phyloP scores from a whole-genome alignment of 2,888 invertebrate species.

The Priapulus caudatus region DNA sequence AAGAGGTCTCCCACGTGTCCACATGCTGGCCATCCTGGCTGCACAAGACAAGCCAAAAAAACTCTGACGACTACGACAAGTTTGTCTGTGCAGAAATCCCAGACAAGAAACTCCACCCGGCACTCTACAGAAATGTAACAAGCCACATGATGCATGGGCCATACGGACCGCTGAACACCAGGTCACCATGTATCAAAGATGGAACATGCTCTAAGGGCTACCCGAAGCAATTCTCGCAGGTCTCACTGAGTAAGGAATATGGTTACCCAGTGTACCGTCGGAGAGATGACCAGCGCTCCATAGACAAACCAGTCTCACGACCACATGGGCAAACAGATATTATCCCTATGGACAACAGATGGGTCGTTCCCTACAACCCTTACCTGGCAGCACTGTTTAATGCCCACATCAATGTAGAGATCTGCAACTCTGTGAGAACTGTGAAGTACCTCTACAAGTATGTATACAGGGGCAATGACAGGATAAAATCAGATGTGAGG shows the following conservation, averaged over 20 bases:
- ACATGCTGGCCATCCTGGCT: slow-evolving; percentile 23
- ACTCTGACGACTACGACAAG: slow-evolving; percentile 18
- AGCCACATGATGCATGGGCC: slow-evolving; percentile 25
- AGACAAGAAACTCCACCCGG: slow-evolving; percentile 9
- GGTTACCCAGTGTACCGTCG: slow-evolving; percentile 12
- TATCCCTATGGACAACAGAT: slow-evolving; percentile 28
- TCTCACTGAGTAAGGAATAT: background rate
- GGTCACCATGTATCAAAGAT: slow-evolving; percentile 20
- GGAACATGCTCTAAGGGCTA: slow-evolving; percentile 22
- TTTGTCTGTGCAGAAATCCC: slow-evolving; percentile 25
- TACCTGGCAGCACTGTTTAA: slow-evolving; percentile 29
- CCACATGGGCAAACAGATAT: slow-evolving; percentile 4
- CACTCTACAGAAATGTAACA: slow-evolving; percentile 17
- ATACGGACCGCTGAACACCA: slow-evolving; percentile 20
- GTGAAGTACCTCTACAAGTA: slow-evolving; percentile 32
- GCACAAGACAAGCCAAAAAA: no score
- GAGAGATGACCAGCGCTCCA: slow-evolving; percentile 10
- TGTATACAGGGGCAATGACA: slow-evolving; percentile 26
- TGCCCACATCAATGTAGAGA: slow-evolving; percentile 37
- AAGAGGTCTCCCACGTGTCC: slow-evolving; percentile 26
- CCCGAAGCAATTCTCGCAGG: slow-evolving; percentile 26
- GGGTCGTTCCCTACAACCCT: slow-evolving; percentile 36
- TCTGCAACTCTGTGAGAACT: slow-evolving; percentile 21
- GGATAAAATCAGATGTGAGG: slow-evolving; percentile 14
- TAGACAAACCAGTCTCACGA: background rate